Conservation (phyloP, 2,888 invertebrate species). For the Parnassius apollo region DNA sequence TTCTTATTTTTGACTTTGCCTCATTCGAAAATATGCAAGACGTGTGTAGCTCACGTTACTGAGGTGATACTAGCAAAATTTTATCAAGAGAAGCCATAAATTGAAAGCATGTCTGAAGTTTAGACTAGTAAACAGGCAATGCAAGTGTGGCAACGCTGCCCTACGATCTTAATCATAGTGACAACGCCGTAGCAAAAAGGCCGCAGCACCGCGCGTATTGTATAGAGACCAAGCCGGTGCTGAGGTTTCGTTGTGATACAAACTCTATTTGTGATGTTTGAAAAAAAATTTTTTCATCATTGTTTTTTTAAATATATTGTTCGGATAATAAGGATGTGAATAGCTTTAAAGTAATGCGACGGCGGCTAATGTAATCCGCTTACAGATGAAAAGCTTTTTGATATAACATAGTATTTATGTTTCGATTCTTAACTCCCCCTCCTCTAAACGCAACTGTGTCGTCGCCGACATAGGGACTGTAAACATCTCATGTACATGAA, state of each 20-base stretch:
- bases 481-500: slow-evolving; percentile 36
- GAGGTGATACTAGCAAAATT: no score
- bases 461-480: not conserved
- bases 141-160: not conserved
- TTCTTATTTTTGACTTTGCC: no score
- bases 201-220: slow-evolving; percentile 38
- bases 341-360: slow-evolving; percentile 55
- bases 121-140: no score
- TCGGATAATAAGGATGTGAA: slow-evolving; percentile 49
- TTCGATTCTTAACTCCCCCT: slow-evolving; percentile 63
- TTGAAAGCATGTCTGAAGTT: no score
- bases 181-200: slow-evolving; percentile 37
- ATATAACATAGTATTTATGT: slow-evolving; percentile 79
- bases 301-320: slow-evolving; percentile 48
- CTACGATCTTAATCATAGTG: slow-evolving; percentile 1
- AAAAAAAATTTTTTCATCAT: slow-evolving; percentile 42
- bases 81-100: no score
- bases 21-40: no score
- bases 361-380: slow-evolving; percentile 56
- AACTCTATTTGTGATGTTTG: slow-evolving; percentile 64
- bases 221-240: slow-evolving; percentile 32
- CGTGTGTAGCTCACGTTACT: no score
- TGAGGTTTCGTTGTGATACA: slow-evolving; percentile 50
- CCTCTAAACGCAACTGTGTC: slow-evolving; percentile 36
- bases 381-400: slow-evolving; percentile 61